Evolutionary conservation across 2,888 invertebrate species (phyloP).

Genomic region (Dynastes grantii): DNA sequence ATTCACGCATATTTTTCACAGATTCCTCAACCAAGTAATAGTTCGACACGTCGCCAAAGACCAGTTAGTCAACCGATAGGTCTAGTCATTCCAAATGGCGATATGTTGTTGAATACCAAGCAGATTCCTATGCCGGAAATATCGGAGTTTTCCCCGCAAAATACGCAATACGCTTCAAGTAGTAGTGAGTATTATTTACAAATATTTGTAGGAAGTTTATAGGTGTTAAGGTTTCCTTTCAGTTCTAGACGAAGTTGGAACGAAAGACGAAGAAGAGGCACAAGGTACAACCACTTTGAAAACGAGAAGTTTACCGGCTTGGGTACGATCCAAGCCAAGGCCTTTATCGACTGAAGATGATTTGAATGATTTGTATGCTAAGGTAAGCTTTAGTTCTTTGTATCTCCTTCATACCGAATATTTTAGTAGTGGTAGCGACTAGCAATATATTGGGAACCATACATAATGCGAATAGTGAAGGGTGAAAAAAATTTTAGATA

Average conservation of each 20-base stretch:
- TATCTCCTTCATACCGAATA: no score
- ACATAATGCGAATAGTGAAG: no score
- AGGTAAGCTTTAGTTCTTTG: conserved; percentile 69
- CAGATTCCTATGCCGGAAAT: conserved; percentile 71
- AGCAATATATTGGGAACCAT: no score
- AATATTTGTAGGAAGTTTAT: not conserved
- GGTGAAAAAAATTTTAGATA: no score
- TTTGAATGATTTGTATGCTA: conserved; percentile 80
- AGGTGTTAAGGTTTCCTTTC: not conserved
- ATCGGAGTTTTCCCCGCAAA: conserved; percentile 72
- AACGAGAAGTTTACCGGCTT: conserved; percentile 82
- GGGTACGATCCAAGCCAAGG: conserved; percentile 80
- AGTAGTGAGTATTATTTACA: conserved; percentile 73
- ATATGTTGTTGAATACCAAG: conserved; percentile 64
- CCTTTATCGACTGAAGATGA: conserved; percentile 81
- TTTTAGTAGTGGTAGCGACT: no score
- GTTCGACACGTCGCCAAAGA: conserved; percentile 63
- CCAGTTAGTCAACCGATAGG: conserved; percentile 70
- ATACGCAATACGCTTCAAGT: conserved; percentile 78
- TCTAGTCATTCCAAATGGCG: conserved; percentile 63
- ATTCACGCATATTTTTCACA: conserved; percentile 13
- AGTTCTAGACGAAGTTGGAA: conserved; percentile 78
- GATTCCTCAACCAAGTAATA: conserved; percentile 40
- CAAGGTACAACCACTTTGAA: conserved; percentile 71
- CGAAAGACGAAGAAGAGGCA: conserved; percentile 69